These are phyloP conservation scores for Plebejus anna DNA, from an alignment of 2,888 invertebrate genomes.

Conservation along the genomic window DNA sequence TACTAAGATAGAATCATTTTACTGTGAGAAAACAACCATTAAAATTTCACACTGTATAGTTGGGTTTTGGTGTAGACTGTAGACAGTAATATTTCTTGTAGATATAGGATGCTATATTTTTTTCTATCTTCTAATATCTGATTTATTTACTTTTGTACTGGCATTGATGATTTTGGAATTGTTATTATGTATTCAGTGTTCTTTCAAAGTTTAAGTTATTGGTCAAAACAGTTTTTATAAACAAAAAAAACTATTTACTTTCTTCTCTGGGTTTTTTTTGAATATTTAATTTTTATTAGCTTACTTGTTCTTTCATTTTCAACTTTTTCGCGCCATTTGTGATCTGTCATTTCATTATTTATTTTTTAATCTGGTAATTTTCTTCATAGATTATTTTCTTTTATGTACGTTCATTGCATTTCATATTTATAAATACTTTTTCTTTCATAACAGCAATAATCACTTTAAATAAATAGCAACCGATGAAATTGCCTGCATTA, in stretches of 20 bases:
- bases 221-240: neutral
- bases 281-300: neutral
- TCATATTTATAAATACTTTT: constrained; percentile 28
- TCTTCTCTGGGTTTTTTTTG: neutral
- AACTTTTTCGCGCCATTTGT: neutral
- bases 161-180: neutral
- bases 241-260: neutral
- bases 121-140: neutral
- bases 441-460: constrained; percentile 47
- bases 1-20: too few species aligned
- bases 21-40: too few species aligned
- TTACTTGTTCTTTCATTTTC: neutral
- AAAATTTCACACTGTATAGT: neutral
- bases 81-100: neutral
- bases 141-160: neutral
- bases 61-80: constrained; percentile 1
- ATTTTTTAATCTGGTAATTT: neutral
- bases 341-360: neutral
- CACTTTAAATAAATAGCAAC: constrained; percentile 49
- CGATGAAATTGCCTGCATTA: neutral
- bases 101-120: constrained; percentile 2
- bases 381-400: neutral
- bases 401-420: constrained; percentile 29
- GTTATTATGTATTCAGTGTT: neutral
- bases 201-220: neutral